phyloP scores from a whole-genome alignment of 1,140 invertebrate species.

The Parasteatoda tepidariorum region DNA sequence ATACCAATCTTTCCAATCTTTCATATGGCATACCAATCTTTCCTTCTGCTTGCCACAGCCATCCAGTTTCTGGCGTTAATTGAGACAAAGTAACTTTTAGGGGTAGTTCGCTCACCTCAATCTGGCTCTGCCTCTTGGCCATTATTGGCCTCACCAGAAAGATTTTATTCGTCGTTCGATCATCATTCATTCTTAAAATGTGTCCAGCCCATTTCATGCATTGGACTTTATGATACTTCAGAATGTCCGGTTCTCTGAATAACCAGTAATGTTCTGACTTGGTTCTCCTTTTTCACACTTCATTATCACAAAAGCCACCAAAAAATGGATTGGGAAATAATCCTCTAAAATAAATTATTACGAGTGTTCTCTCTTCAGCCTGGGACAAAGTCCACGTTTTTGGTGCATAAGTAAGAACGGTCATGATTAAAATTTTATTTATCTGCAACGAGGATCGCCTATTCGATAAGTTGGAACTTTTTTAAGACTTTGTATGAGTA shows the following conservation, averaged over 20 bases:
- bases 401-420: neutral
- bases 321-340: neutral
- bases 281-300: neutral
- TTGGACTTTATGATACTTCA: neutral
- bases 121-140: neutral
- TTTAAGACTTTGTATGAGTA: no score
- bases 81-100: neutral
- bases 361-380: neutral
- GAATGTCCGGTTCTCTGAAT: neutral
- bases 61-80: neutral
- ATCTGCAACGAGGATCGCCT: no score
- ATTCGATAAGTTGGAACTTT: no score
- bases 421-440: neutral
- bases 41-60: neutral
- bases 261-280: neutral
- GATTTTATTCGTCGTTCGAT: neutral
- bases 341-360: no score
- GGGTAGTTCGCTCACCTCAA: neutral
- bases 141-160: neutral
- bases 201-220: neutral
- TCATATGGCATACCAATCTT: no score
- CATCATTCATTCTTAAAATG: neutral
- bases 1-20: no score
- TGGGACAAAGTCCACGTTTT: neutral
- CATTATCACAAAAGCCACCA: neutral